Conservation (phyloP, 2,797 vertebrate genomes). For the Podarcis siculus region DNA sequence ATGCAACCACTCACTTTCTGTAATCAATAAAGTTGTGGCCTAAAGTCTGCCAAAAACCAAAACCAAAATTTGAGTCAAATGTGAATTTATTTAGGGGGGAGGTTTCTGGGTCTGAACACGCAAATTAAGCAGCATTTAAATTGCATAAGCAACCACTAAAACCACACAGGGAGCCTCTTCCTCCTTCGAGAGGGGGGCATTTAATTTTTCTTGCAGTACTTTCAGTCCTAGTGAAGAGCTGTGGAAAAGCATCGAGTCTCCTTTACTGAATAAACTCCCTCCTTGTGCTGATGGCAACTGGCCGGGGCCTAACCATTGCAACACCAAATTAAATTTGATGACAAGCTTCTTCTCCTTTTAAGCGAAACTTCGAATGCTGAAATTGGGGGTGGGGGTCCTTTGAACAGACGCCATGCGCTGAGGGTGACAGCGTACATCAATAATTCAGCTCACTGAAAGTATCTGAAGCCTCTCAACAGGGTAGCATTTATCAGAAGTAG, state of each 20-base stretch:
- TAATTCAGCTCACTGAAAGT: constrained; percentile 31
- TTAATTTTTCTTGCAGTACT: neutral
- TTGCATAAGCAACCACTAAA: too few relatives aligned
- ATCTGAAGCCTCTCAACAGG: constrained; percentile 30
- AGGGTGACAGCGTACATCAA: constrained; percentile 44
- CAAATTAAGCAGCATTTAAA: too few relatives aligned
- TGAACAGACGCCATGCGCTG: constrained; percentile 1
- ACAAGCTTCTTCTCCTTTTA: neutral
- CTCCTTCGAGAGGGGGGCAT: too few relatives aligned
- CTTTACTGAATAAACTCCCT: neutral
- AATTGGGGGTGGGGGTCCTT: constrained; percentile 24
- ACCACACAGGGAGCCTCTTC: too few relatives aligned
- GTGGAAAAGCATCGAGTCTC: neutral
- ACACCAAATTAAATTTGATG: neutral
- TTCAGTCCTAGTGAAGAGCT: neutral
- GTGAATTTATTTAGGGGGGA: too few relatives aligned
- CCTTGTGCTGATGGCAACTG: neutral
- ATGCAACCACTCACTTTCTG: too few relatives aligned
- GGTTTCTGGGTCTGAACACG: too few relatives aligned
- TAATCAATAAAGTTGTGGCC: too few relatives aligned
- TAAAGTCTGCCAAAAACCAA: too few relatives aligned
- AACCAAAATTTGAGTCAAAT: too few relatives aligned
- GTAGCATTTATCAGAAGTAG: constrained; percentile 49
- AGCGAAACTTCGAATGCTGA: neutral
- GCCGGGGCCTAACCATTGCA: neutral